These are phyloP conservation scores for Sipha flava DNA, from an alignment of 1,140 invertebrate species.

Conservation along the genomic window DNA sequence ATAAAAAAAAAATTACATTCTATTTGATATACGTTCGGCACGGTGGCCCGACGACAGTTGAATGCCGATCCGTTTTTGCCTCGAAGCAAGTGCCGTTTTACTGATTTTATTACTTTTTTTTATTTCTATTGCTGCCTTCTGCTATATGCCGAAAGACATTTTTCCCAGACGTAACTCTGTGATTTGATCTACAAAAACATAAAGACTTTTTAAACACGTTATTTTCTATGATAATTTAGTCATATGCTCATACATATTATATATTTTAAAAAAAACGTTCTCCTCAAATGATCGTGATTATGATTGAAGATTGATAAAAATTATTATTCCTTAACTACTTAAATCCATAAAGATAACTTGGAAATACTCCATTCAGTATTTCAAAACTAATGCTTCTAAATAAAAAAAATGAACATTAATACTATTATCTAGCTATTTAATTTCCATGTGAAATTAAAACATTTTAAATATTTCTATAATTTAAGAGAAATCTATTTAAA, in stretches of 20 bases:
- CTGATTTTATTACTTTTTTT: background rate
- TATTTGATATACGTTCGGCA: conserved; percentile 18
- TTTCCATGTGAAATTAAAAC: too few species aligned
- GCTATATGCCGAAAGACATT: conserved; percentile 5
- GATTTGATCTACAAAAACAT: background rate
- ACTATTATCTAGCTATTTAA: too few species aligned
- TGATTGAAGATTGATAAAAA: too few species aligned
- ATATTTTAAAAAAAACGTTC: too few species aligned
- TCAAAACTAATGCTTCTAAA: too few species aligned
- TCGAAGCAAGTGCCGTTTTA: conserved; percentile 24
- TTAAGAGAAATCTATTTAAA: background rate
- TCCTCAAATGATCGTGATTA: too few species aligned
- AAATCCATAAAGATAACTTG: too few species aligned
- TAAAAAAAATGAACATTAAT: too few species aligned
- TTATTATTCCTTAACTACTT: too few species aligned
- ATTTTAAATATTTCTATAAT: background rate
- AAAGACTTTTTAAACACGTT: background rate
- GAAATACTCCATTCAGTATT: too few species aligned
- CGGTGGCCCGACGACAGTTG: conserved; percentile 11
- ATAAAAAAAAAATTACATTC: conserved; percentile 18
- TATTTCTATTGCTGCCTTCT: background rate
- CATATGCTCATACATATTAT: background rate
- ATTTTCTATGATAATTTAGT: background rate
- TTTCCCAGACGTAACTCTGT: background rate
- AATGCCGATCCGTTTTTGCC: conserved; percentile 22